Percentiles rank a stretch among this genome's conserved stretches.
Evolutionary conservation across 2,113 vertebrate species (phyloP).

Genomic region (Ptychochromis oligacanthus): DNA sequence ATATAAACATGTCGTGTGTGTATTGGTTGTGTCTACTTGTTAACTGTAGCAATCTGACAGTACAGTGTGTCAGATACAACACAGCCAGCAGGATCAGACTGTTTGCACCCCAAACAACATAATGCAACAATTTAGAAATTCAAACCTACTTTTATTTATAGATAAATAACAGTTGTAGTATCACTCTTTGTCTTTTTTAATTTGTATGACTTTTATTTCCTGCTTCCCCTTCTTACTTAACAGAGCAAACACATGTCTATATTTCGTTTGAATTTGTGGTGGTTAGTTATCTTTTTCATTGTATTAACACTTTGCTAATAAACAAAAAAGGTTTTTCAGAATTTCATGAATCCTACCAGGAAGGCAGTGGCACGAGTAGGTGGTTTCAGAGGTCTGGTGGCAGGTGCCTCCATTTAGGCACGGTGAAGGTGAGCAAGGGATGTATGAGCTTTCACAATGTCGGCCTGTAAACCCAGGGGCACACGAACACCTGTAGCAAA

Average conservation of each 20-base stretch:
- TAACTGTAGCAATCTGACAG: slow-evolving; percentile 31
- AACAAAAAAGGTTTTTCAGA: background rate
- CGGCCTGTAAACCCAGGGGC: slow-evolving; percentile 84
- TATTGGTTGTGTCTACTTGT: slow-evolving; percentile 36
- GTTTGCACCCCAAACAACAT: slow-evolving; percentile 70
- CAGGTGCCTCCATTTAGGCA: slow-evolving; percentile 93
- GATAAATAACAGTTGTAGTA: slow-evolving; percentile 1
- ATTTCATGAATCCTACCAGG: slow-evolving; percentile 80
- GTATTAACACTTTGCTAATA: background rate
- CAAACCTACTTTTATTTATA: slow-evolving; percentile 1
- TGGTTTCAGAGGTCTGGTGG: slow-evolving; percentile 85
- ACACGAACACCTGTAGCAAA: slow-evolving; percentile 81
- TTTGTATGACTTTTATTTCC: background rate
- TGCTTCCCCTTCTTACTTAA: background rate
- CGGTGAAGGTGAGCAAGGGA: slow-evolving; percentile 88
- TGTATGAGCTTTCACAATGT: slow-evolving; percentile 85
- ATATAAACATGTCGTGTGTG: slow-evolving; percentile 27
- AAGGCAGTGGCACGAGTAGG: slow-evolving; percentile 92
- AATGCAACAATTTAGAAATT: slow-evolving; percentile 42
- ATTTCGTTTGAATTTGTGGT: background rate
- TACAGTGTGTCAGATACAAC: slow-evolving; percentile 16
- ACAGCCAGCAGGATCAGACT: slow-evolving; percentile 41
- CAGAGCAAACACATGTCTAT: too few relatives aligned
- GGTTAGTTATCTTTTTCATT: background rate
- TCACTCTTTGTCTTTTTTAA: background rate